These are phyloP conservation scores for Mormyrus proboscirostris DNA, from an alignment of 2,797 vertebrate species.

Conservation along the genomic window DNA sequence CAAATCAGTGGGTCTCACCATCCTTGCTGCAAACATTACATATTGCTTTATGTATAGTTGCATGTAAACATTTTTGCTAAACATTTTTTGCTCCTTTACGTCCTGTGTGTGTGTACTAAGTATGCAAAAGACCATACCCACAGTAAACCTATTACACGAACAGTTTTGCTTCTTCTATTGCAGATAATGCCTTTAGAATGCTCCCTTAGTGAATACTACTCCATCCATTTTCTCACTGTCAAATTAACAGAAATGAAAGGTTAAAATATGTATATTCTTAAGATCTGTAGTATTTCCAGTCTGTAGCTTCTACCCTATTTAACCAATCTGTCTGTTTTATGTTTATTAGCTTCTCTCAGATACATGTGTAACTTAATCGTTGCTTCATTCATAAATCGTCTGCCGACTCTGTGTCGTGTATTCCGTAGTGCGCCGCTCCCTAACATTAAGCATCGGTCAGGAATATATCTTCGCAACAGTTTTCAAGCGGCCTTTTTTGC, in stretches of 20 bases:
- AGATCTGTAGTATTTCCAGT: background rate
- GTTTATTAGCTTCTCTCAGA: background rate
- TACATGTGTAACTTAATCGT: background rate
- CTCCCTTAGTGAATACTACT: background rate
- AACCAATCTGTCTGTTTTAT: background rate
- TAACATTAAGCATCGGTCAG: background rate
- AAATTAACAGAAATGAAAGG: background rate
- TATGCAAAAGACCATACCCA: background rate
- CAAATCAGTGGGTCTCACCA: background rate
- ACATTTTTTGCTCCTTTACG: background rate
- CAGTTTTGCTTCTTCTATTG: background rate
- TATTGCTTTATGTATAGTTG: background rate
- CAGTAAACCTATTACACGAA: background rate
- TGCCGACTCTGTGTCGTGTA: background rate
- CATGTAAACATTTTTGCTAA: background rate
- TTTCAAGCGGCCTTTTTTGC: background rate
- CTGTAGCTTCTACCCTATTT: background rate
- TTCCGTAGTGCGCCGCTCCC: background rate
- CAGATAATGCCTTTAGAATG: background rate
- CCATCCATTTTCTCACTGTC: background rate
- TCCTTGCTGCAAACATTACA: background rate
- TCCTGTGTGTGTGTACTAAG: background rate
- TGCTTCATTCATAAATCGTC: background rate
- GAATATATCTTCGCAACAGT: background rate
- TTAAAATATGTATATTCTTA: background rate